These are phyloP conservation scores for Todiramphus saurophagus DNA, from an alignment of 2,113 vertebrate species.

Conservation along the genomic window DNA sequence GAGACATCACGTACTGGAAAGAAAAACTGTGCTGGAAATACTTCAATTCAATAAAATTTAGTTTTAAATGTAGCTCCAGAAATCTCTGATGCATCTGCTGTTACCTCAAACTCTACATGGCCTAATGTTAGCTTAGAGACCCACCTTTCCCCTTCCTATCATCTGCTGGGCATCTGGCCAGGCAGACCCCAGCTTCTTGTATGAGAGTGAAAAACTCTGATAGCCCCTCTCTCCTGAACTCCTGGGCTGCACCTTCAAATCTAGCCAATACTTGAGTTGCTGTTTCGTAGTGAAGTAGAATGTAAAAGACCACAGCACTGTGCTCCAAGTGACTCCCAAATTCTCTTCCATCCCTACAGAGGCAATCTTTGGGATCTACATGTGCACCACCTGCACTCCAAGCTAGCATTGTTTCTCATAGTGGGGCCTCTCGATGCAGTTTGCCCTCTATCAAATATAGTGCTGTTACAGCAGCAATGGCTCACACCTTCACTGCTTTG, in stretches of 20 bases:
- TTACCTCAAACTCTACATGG: not conserved
- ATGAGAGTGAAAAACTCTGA: not conserved
- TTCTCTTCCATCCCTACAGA: not conserved
- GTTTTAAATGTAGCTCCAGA: not conserved
- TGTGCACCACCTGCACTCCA: not conserved
- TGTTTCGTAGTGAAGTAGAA: not conserved
- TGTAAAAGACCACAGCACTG: not conserved
- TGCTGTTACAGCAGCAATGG: not conserved
- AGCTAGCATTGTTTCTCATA: not conserved
- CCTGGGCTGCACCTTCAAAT: no score
- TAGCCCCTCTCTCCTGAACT: not conserved
- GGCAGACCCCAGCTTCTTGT: not conserved
- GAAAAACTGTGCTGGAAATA: not conserved
- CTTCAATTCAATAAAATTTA: not conserved
- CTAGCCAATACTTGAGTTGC: no score
- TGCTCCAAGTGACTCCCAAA: not conserved
- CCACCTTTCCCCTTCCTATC: not conserved
- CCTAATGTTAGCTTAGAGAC: not conserved
- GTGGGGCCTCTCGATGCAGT: rapidly evolving
- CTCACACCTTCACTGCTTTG: not conserved
- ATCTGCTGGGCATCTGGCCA: not conserved
- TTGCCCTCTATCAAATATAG: not conserved
- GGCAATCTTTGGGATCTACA: not conserved
- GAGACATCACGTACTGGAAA: not conserved
- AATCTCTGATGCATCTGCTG: not conserved